A percentile compares a stretch with the other conserved stretches of the same genome.
Conservation (phyloP, 2,797 vertebrate species). For the Sebastes iracundus region DNA sequence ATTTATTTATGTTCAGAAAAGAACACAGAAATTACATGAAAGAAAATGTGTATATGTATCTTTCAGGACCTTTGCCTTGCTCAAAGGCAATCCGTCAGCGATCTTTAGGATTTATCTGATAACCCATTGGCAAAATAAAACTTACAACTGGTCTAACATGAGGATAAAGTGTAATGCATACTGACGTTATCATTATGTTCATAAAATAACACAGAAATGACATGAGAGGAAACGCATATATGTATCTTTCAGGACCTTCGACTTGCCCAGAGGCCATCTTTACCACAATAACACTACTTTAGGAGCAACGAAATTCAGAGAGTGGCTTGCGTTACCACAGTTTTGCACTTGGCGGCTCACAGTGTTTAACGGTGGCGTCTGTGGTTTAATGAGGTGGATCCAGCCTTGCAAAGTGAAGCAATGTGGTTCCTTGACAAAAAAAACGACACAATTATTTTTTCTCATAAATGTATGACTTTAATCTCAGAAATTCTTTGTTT, state of each 20-base stretch:
- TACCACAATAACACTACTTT: not conserved
- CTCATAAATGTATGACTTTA: not conserved
- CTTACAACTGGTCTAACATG: accelerated
- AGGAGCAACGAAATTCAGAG: not conserved
- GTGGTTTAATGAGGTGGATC: not conserved
- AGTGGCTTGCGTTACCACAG: not conserved
- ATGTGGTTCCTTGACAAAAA: too few relatives aligned
- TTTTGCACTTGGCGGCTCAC: not conserved
- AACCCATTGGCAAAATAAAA: not conserved
- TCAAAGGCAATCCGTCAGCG: too few relatives aligned
- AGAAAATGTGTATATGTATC: not conserved
- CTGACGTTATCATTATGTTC: not conserved
- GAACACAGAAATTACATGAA: not conserved
- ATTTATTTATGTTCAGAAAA: not conserved
- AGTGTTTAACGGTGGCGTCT: not conserved
- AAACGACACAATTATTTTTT: not conserved
- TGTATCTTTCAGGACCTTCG: not conserved
- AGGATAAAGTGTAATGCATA: accelerated
- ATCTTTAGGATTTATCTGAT: not conserved
- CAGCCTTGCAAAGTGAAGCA: too few relatives aligned
- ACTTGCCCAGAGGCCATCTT: not conserved
- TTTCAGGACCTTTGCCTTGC: accelerated
- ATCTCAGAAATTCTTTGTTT: not conserved
- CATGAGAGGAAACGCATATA: not conserved
- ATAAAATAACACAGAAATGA: not conserved